These are phyloP conservation scores for Cossypha dichroa DNA, from an alignment of 2,797 vertebrate species.

Conservation along the genomic window DNA sequence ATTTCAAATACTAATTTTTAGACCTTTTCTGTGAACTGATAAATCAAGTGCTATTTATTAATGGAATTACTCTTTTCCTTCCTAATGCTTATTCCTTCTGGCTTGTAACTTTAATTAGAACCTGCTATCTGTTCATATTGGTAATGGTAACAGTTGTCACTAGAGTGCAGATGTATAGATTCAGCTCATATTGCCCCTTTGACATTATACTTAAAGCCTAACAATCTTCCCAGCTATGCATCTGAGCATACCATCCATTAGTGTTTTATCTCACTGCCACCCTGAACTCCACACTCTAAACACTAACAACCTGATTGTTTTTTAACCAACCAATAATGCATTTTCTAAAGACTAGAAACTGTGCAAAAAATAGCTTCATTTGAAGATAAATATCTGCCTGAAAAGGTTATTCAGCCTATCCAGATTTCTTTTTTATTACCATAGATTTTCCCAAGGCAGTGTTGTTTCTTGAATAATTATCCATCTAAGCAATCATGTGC, in stretches of 20 bases:
- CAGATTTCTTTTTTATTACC: conserved; percentile 51
- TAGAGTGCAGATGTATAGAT: conserved; percentile 44
- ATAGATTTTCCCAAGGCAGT: conserved; percentile 59
- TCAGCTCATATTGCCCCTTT: conserved; percentile 41
- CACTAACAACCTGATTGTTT: conserved; percentile 13
- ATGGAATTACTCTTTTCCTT: conserved; percentile 71
- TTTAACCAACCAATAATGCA: conserved; percentile 16
- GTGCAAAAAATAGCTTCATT: conserved; percentile 12
- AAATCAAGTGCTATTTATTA: conserved; percentile 77
- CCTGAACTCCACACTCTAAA: conserved; percentile 6
- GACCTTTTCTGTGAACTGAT: conserved; percentile 72
- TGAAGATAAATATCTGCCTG: conserved; percentile 54
- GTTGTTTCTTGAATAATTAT: conserved; percentile 70
- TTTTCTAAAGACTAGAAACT: conserved; percentile 27
- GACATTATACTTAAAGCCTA: conserved; percentile 41
- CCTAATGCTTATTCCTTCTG: conserved; percentile 74
- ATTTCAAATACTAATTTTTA: conserved; percentile 74
- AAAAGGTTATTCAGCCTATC: conserved; percentile 64
- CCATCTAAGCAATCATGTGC: conserved; percentile 62
- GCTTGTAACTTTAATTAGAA: conserved; percentile 81
- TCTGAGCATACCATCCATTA: neutral
- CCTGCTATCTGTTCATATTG: conserved; percentile 66
- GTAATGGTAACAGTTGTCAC: conserved; percentile 68
- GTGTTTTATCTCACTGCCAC: conserved; percentile 19
- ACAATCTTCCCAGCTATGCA: neutral